These are phyloP conservation scores for Salvelinus namaycush DNA, from an alignment of 2,113 vertebrate species.

Conservation along the genomic window DNA sequence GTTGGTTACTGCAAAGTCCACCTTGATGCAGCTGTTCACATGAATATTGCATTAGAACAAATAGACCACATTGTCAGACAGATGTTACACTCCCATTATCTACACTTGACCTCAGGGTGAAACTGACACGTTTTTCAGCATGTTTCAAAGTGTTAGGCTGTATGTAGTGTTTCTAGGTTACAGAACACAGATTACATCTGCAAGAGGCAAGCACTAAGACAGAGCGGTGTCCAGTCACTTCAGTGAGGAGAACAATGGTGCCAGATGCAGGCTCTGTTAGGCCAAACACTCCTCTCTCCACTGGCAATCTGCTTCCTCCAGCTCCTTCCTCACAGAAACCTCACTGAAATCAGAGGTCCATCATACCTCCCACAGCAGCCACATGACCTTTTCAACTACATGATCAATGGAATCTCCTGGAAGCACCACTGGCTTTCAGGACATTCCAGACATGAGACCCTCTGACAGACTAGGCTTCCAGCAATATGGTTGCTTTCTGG, in stretches of 20 bases:
- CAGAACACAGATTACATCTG: constrained; percentile 34
- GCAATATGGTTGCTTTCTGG: background rate
- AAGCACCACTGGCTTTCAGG: constrained; percentile 20
- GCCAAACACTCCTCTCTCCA: constrained; percentile 52
- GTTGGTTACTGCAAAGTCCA: background rate
- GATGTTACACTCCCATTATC: background rate
- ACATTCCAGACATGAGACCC: constrained; percentile 5
- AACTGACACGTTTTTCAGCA: background rate
- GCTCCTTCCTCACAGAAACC: constrained; percentile 67
- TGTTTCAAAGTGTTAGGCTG: constrained; percentile 24
- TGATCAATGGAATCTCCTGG: constrained; percentile 10
- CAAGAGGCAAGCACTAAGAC: constrained; percentile 45
- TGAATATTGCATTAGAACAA: background rate
- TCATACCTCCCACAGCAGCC: constrained; percentile 23
- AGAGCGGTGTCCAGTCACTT: constrained; percentile 39
- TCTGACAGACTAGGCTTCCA: background rate
- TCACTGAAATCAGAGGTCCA: constrained; percentile 29
- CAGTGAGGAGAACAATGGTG: constrained; percentile 63
- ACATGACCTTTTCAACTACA: constrained; percentile 27
- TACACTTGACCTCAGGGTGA: background rate
- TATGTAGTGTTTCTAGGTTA: constrained; percentile 34
- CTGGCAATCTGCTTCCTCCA: constrained; percentile 74
- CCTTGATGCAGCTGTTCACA: background rate
- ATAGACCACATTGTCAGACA: too few relatives aligned
- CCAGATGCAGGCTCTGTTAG: constrained; percentile 57